Conservation (phyloP, 2,888 invertebrate genomes). For the Ashinkailepas kermadecensis region DNA sequence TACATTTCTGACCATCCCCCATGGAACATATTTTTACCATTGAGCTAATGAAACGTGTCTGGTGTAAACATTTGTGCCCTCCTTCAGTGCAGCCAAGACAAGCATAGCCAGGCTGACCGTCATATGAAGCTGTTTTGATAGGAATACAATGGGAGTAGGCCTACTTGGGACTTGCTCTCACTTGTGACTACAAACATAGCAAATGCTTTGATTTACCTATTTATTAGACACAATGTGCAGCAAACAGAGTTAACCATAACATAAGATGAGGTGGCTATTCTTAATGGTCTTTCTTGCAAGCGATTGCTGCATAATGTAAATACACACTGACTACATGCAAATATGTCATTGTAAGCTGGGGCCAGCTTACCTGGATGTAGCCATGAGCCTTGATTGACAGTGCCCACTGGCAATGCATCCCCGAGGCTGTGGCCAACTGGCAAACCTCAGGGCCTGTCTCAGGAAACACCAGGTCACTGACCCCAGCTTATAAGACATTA, state of each 20-base stretch:
- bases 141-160: neutral
- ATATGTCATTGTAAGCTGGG: neutral
- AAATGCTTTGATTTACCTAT: neutral
- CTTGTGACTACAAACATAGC: neutral
- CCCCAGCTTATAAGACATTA: neutral
- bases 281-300: neutral
- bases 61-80: too few species aligned
- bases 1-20: too few species aligned
- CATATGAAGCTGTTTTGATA: too few species aligned
- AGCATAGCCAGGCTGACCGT: too few species aligned
- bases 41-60: too few species aligned
- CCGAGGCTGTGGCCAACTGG: neutral
- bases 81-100: too few species aligned
- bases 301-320: neutral
- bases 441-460: neutral
- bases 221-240: neutral
- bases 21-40: too few species aligned
- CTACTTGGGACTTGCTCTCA: neutral
- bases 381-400: neutral
- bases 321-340: neutral
- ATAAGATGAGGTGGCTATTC: neutral
- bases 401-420: neutral
- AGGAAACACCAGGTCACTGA: neutral
- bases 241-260: neutral
- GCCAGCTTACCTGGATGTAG: conserved; percentile 1